These are phyloP conservation scores for Scaptomyza hsui DNA, from an alignment of 1,140 invertebrate genomes.

Conservation along the genomic window DNA sequence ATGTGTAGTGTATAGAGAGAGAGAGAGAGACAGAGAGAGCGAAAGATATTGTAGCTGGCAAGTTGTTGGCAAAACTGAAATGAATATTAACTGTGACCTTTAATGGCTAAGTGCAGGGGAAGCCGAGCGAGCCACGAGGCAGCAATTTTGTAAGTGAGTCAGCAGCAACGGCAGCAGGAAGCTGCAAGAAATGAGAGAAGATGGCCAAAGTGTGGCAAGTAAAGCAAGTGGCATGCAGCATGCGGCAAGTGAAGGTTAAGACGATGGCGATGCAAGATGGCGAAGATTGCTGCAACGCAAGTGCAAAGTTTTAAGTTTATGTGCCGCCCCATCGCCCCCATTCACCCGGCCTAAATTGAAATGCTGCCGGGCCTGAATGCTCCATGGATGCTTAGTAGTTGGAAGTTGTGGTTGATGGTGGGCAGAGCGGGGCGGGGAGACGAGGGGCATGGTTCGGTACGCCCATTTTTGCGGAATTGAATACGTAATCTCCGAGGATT, in stretches of 20 bases:
- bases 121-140: constrained; percentile 26
- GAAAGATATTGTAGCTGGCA: constrained; percentile 46
- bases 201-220: constrained; percentile 9
- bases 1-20: neutral
- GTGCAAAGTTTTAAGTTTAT: constrained; percentile 45
- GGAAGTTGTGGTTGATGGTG: neutral
- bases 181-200: constrained; percentile 6
- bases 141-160: constrained; percentile 47
- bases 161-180: constrained; percentile 41
- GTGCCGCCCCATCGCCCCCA: neutral
- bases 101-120: constrained; percentile 63
- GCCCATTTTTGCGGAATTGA: constrained; percentile 54
- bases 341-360: constrained; percentile 50
- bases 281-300: constrained; percentile 28
- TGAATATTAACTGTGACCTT: constrained; percentile 82
- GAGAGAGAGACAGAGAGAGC: constrained; percentile 6
- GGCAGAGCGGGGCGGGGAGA: no score
- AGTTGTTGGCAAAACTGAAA: constrained; percentile 67
- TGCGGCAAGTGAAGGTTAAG: constrained; percentile 1
- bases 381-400: neutral
- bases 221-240: constrained; percentile 1
- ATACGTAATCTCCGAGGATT: constrained; percentile 76
- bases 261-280: neutral
- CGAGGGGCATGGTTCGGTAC: neutral
- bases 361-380: constrained; percentile 1